phyloP scores from a whole-genome alignment of 2,888 invertebrate genomes.

The Serripes groenlandicus region DNA sequence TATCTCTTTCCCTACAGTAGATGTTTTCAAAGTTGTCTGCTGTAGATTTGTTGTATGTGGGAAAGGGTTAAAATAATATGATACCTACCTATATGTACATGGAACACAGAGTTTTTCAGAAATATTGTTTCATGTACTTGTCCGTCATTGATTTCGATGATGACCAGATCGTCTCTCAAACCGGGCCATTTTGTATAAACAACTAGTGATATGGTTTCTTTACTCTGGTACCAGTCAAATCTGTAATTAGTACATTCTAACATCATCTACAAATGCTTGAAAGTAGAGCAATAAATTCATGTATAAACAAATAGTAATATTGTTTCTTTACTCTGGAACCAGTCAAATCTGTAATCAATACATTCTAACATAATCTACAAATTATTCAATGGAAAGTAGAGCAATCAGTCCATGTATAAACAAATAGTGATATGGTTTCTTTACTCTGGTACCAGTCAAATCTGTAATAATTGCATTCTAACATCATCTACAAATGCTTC shows the following conservation, averaged over 20 bases:
- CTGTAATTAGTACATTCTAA: no score
- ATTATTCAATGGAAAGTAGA: no score
- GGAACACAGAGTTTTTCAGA: slow-evolving; percentile 78
- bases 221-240: slow-evolving; percentile 87
- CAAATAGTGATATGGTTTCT: slow-evolving; percentile 84
- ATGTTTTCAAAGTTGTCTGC: background rate
- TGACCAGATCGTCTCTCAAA: slow-evolving; percentile 81
- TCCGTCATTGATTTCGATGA: slow-evolving; percentile 77
- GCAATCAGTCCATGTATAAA: no score
- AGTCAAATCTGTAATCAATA: no score
- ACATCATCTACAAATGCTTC: no score
- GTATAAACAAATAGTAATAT: no score
- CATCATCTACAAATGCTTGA: no score
- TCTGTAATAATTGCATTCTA: no score
- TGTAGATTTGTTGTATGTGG: background rate
- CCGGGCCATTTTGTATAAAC: slow-evolving; percentile 86
- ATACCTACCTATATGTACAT: slow-evolving; percentile 78
- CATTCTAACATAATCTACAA: no score
- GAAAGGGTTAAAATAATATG: background rate
- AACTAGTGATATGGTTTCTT: slow-evolving; percentile 84
- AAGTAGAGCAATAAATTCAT: no score
- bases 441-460: slow-evolving; percentile 87
- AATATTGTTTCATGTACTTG: slow-evolving; percentile 72
- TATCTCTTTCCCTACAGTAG: no score
- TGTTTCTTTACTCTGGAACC: no score